Evolutionary conservation across 2,113 vertebrate species (phyloP).

Genomic region (Crotalus helleri): DNA sequence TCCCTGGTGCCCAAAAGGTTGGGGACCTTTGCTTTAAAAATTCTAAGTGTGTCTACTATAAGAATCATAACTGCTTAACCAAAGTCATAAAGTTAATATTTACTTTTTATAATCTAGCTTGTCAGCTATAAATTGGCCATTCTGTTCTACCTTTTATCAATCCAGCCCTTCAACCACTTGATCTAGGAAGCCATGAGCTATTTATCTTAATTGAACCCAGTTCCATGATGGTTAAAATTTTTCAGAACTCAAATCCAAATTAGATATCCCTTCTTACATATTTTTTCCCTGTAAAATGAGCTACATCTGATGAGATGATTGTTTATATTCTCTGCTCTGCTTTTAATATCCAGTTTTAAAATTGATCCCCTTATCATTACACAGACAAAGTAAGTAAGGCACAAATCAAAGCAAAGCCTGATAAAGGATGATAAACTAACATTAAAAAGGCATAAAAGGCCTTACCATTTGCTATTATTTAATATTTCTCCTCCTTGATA

Average conservation of each 20-base stretch:
- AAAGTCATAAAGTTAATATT: not conserved
- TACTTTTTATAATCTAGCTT: not conserved
- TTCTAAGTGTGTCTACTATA: not conserved
- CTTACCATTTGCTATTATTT: constrained; percentile 43
- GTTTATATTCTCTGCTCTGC: not conserved
- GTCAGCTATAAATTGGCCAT: not conserved
- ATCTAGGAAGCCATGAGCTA: not conserved
- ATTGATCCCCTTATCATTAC: not conserved
- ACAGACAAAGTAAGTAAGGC: constrained; percentile 26
- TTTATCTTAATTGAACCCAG: not conserved
- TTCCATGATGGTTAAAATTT: constrained; percentile 16
- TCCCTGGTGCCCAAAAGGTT: too few species aligned
- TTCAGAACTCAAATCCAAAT: not conserved
- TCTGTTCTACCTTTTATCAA: not conserved
- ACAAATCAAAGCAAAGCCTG: constrained; percentile 34
- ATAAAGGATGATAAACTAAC: constrained; percentile 14
- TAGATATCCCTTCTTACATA: not conserved
- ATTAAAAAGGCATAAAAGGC: constrained; percentile 27
- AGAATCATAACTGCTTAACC: not conserved
- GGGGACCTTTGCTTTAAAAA: not conserved
- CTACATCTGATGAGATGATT: not conserved
- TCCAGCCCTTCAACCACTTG: not conserved
- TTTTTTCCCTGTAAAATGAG: constrained; percentile 27
- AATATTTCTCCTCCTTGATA: constrained; percentile 48
- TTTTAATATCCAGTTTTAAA: constrained; percentile 24